Evolutionary conservation across 2,888 invertebrate genomes (phyloP).

Genomic region (Brenthis ino): DNA sequence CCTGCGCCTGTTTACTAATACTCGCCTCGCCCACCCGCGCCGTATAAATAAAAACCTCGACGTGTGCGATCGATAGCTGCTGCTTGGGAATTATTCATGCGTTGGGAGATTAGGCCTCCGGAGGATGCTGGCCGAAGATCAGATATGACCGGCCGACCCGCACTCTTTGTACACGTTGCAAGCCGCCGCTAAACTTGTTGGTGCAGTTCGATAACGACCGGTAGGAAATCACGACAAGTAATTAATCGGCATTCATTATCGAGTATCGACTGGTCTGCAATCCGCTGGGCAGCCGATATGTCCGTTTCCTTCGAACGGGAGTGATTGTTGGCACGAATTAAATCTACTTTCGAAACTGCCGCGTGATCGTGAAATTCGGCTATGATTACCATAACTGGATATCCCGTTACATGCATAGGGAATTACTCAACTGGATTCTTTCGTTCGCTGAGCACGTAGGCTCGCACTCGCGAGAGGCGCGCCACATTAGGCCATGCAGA

Average conservation of each 20-base stretch:
- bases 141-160: conserved; percentile 38
- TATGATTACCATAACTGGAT: conserved; percentile 79
- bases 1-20: conserved; percentile 82
- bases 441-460: conserved; percentile 45
- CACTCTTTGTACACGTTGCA: too few relatives aligned
- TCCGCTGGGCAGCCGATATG: conserved; percentile 23
- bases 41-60: conserved; percentile 82
- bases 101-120: conserved; percentile 74
- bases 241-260: conserved; percentile 56
- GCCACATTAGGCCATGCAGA: conserved; percentile 46
- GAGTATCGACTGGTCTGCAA: conserved; percentile 35
- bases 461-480: conserved; percentile 36
- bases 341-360: conserved; percentile 71
- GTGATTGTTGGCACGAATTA: conserved; percentile 56
- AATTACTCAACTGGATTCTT: conserved; percentile 76
- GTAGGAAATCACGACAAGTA: conserved; percentile 53
- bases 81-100: conserved; percentile 82
- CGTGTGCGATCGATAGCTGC: conserved; percentile 82
- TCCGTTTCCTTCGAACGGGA: conserved; percentile 50
- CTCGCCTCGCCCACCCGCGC: conserved; percentile 81
- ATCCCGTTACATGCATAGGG: conserved; percentile 73
- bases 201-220: conserved; percentile 41
- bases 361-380: conserved; percentile 73
- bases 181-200: conserved; percentile 9
- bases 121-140: conserved; percentile 50